These are phyloP conservation scores for Puffinus mauretanicus DNA, from an alignment of 2,113 vertebrate genomes.

Conservation along the genomic window DNA sequence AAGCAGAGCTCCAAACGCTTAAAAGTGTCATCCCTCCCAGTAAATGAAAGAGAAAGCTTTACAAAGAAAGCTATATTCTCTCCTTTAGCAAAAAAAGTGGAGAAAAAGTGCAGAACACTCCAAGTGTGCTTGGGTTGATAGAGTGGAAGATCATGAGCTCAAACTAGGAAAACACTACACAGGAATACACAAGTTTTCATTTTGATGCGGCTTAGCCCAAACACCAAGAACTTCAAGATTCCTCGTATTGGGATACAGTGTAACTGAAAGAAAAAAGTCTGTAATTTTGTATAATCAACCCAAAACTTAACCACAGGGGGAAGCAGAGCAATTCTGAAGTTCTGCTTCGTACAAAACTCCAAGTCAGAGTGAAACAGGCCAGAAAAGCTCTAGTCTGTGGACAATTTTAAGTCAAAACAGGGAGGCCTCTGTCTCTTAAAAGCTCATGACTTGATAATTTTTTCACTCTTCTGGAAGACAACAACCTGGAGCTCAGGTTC, in stretches of 20 bases:
- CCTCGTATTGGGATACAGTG: not conserved
- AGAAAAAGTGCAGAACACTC: not conserved
- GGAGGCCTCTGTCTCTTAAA: not conserved
- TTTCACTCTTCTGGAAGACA: not conserved
- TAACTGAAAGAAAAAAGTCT: not conserved
- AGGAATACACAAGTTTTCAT: not conserved
- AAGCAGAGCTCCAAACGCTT: not conserved
- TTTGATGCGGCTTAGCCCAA: not conserved
- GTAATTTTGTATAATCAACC: not conserved
- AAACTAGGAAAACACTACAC: not conserved
- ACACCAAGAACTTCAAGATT: not conserved
- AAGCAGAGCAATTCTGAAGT: not conserved
- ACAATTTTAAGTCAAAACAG: not conserved
- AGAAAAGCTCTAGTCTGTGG: not conserved
- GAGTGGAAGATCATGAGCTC: not conserved
- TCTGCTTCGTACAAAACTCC: not conserved
- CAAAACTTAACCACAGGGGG: not conserved
- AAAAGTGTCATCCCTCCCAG: not conserved
- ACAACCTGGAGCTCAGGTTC: not conserved
- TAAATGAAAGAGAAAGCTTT: not conserved
- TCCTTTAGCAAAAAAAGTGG: not conserved
- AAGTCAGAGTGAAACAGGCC: not conserved
- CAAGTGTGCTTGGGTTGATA: accelerated
- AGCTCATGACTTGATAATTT: not conserved
- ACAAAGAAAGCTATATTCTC: not conserved